These are phyloP conservation scores for Bostrychus sinensis DNA, from an alignment of 2,113 vertebrate species.

Conservation along the genomic window DNA sequence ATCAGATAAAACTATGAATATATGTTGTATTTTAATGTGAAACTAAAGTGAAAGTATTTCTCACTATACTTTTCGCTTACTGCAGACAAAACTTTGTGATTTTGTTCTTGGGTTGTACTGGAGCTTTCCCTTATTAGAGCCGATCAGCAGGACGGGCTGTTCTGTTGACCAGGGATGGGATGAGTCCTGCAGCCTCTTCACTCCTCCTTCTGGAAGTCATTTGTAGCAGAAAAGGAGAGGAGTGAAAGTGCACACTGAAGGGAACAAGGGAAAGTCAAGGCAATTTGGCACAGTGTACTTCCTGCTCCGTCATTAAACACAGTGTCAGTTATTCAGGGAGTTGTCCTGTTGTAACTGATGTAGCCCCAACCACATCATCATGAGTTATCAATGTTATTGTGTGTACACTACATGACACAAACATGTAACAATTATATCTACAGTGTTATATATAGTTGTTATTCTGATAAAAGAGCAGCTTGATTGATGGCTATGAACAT, in stretches of 20 bases:
- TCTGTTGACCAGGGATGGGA: constrained; percentile 26
- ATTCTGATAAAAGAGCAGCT: too few species aligned
- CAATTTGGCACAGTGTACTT: constrained; percentile 46
- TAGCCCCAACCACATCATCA: constrained; percentile 16
- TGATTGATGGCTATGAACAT: too few species aligned
- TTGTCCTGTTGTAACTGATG: neutral
- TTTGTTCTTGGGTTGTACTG: constrained; percentile 17
- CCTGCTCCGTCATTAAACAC: constrained; percentile 56
- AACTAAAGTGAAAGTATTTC: neutral
- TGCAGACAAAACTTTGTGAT: neutral
- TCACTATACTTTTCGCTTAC: neutral
- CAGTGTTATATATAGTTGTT: too few species aligned
- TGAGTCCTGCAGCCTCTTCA: constrained; percentile 17
- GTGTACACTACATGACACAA: neutral
- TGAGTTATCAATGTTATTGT: neutral
- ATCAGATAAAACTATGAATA: too few species aligned
- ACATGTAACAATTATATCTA: too few species aligned
- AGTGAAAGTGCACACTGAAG: constrained; percentile 28
- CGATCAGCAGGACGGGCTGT: constrained; percentile 19
- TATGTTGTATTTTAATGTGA: neutral
- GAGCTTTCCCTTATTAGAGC: constrained; percentile 33
- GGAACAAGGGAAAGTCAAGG: constrained; percentile 31
- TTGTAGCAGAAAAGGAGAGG: constrained; percentile 31
- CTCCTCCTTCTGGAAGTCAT: constrained; percentile 48
- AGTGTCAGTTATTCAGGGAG: constrained; percentile 48